Conservation (phyloP, 1,140 invertebrate species). For the Drosophila arawakana region DNA sequence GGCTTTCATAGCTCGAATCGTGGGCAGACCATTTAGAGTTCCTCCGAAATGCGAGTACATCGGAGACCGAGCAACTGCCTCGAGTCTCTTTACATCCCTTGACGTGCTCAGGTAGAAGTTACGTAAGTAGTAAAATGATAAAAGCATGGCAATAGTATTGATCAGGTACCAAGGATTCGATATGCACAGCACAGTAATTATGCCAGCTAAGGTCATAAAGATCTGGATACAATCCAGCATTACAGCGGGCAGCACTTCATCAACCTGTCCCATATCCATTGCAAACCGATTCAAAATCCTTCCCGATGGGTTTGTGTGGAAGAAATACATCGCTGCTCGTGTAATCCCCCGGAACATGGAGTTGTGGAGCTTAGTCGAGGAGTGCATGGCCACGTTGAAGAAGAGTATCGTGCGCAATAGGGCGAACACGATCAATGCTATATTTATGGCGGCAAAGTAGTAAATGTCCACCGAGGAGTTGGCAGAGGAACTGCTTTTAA, state of each 20-base stretch:
- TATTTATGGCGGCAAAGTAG: constrained; percentile 86
- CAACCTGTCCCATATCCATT: constrained; percentile 89
- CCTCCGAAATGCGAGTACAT: constrained; percentile 92
- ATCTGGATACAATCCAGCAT: constrained; percentile 92
- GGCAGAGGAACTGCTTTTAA: constrained; percentile 59
- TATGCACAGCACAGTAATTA: constrained; percentile 89
- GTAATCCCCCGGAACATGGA: constrained; percentile 63
- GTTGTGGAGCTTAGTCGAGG: constrained; percentile 87
- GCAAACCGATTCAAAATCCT: constrained; percentile 91
- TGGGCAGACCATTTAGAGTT: constrained; percentile 90
- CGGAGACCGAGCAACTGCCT: constrained; percentile 91
- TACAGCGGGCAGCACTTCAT: constrained; percentile 84
- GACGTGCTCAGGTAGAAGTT: constrained; percentile 93
- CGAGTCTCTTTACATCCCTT: constrained; percentile 93
- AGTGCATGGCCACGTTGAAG: constrained; percentile 89
- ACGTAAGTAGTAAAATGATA: constrained; percentile 90
- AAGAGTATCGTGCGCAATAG: constrained; percentile 87
- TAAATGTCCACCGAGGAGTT: constrained; percentile 64
- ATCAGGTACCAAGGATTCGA: constrained; percentile 92
- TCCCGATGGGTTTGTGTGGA: constrained; percentile 91
- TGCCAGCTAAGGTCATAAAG: constrained; percentile 89
- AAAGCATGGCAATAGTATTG: constrained; percentile 88
- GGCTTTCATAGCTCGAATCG: constrained; percentile 89
- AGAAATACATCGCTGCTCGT: constrained; percentile 90
- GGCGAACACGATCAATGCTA: constrained; percentile 86